These are phyloP conservation scores for Itoplectis maculator DNA, from an alignment of 2,888 invertebrate species.

Conservation along the genomic window DNA sequence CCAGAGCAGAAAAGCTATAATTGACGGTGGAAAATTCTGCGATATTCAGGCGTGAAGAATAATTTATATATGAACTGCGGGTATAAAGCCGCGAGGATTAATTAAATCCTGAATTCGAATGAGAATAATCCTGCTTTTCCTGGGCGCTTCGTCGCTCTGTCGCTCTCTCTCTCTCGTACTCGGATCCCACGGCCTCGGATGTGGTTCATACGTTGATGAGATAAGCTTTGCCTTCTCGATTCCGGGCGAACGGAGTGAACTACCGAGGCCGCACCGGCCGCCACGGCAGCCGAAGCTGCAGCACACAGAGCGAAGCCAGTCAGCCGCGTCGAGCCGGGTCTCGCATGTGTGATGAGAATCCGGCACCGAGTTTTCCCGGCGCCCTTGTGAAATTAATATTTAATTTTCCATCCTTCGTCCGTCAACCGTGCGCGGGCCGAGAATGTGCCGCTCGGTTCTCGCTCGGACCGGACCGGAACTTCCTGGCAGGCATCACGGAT, in stretches of 20 bases:
- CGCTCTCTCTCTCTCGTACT: too few species aligned
- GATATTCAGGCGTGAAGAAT: conserved; percentile 6
- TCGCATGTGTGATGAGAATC: conserved; percentile 77
- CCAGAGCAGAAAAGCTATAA: too few species aligned
- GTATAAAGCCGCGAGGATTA: conserved; percentile 70
- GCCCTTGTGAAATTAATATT: conserved; percentile 80
- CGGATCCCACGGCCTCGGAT: conserved; percentile 37
- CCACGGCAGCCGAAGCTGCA: conserved; percentile 6
- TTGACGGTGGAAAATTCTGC: conserved; percentile 17
- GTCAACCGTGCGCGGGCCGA: conserved; percentile 72
- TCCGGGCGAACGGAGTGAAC: conserved; percentile 45
- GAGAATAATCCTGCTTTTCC: conserved; percentile 71
- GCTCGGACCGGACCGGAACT: conserved; percentile 51
- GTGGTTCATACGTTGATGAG: conserved; percentile 49
- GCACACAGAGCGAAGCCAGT: conserved; percentile 59
- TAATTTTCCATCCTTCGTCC: conserved; percentile 80
- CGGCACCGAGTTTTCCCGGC: conserved; percentile 67
- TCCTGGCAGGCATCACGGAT: conserved; percentile 32
- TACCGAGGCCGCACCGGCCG: conserved; percentile 42
- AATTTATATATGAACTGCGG: conserved; percentile 26
- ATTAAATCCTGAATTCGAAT: conserved; percentile 79
- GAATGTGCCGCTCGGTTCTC: conserved; percentile 69
- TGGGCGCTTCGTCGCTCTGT: conserved; percentile 6
- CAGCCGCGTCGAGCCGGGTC: conserved; percentile 59
- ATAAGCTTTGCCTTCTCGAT: conserved; percentile 68